These are phyloP conservation scores for Chionoecetes opilio DNA, from an alignment of 1,140 invertebrate genomes.

Conservation along the genomic window DNA sequence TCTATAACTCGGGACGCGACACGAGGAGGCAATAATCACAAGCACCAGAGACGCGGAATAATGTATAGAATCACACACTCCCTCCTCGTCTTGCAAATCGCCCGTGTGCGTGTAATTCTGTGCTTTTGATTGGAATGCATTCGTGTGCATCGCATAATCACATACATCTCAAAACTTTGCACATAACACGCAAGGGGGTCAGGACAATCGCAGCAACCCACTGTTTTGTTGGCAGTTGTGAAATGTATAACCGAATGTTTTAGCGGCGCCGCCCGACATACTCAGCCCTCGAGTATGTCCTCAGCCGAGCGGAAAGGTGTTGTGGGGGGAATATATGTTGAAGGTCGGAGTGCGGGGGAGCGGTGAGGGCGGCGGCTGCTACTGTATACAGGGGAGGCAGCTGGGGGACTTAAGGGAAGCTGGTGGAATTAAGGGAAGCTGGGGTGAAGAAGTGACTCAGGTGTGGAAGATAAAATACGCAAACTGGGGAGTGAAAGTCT, in stretches of 20 bases:
- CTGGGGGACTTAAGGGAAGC: too few relatives aligned
- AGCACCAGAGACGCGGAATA: slow-evolving; percentile 8
- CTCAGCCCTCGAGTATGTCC: slow-evolving; percentile 56
- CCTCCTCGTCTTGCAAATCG: neutral
- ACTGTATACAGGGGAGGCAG: neutral
- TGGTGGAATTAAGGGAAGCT: neutral
- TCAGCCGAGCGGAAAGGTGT: slow-evolving; percentile 69
- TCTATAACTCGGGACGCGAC: neutral
- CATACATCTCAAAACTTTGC: slow-evolving; percentile 73
- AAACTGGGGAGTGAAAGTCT: neutral
- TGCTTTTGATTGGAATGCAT: slow-evolving; percentile 36
- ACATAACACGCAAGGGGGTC: slow-evolving; percentile 62
- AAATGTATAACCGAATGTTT: slow-evolving; percentile 73
- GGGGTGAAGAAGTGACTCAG: too few relatives aligned
- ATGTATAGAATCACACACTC: slow-evolving; percentile 18
- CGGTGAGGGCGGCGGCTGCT: neutral
- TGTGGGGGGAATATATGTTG: slow-evolving; percentile 52
- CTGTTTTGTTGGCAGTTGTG: slow-evolving; percentile 70
- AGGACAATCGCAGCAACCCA: slow-evolving; percentile 56
- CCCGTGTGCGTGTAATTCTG: neutral
- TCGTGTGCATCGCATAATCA: slow-evolving; percentile 71
- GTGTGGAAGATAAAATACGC: neutral
- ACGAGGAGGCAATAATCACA: slow-evolving; percentile 3
- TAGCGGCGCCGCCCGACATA: slow-evolving; percentile 38
- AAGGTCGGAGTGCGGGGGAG: neutral